Percentiles rank a stretch among this genome's conserved stretches.
Evolutionary conservation across 2,113 vertebrate species (phyloP).

Genomic region (Channa maculata): DNA sequence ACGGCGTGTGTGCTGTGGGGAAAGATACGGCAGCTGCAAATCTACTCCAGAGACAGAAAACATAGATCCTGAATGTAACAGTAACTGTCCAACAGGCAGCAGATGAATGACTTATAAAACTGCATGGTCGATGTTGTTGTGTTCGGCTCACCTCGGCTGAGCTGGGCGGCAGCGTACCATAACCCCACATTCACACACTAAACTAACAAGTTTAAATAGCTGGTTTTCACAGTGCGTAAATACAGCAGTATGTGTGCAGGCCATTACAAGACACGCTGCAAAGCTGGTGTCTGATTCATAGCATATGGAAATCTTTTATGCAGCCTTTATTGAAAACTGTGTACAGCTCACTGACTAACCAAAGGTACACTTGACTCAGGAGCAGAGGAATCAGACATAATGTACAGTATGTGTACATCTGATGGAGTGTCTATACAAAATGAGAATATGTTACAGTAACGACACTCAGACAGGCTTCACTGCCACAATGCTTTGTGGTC

Average conservation of each 20-base stretch:
- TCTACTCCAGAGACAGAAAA: constrained; percentile 45
- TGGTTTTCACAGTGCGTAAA: constrained; percentile 62
- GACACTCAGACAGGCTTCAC: constrained; percentile 38
- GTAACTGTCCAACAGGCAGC: constrained; percentile 21
- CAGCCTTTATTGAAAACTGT: background rate
- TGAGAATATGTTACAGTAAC: constrained; percentile 41
- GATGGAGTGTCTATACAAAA: constrained; percentile 44
- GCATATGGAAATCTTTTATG: constrained; percentile 41
- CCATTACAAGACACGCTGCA: constrained; percentile 38
- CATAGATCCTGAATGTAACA: constrained; percentile 31
- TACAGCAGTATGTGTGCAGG: constrained; percentile 21
- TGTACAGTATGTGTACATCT: constrained; percentile 27
- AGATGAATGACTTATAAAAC: constrained; percentile 31
- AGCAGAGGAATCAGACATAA: background rate
- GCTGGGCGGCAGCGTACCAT: constrained; percentile 37
- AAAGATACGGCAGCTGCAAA: constrained; percentile 53
- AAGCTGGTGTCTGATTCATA: constrained; percentile 52
- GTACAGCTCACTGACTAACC: constrained; percentile 19
- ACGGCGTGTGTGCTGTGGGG: constrained; percentile 41
- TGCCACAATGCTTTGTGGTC: constrained; percentile 35
- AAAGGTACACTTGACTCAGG: background rate
- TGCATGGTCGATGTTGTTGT: background rate
- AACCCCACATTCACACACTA: constrained; percentile 33
- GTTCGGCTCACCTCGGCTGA: constrained; percentile 24
- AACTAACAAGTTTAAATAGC: constrained; percentile 46